phyloP scores from a whole-genome alignment of 1,140 invertebrate genomes.

The Sesamia nonagrioides region DNA sequence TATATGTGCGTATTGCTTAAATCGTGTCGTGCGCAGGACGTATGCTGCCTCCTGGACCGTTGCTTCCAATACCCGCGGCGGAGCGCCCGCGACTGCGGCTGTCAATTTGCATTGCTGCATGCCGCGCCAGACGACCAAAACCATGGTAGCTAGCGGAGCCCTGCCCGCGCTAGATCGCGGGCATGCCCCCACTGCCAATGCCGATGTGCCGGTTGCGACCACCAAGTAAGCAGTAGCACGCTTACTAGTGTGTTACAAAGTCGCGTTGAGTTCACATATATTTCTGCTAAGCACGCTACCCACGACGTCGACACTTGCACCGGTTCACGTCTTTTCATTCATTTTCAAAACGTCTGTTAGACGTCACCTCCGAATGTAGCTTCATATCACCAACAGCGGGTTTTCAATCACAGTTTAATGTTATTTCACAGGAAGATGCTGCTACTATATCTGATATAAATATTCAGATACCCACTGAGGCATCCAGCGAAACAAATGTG shows the following conservation, averaged over 20 bases:
- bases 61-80: conserved; percentile 94
- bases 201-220: conserved; percentile 79
- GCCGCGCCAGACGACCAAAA: conserved; percentile 91
- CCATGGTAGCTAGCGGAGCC: conserved; percentile 85
- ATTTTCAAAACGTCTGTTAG: conserved; percentile 26
- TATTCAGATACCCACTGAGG: conserved; percentile 29
- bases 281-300: conserved; percentile 67
- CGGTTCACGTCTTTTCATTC: conserved; percentile 48
- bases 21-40: conserved; percentile 88
- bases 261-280: conserved; percentile 59
- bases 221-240: conserved; percentile 85
- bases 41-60: conserved; percentile 94
- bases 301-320: conserved; percentile 49
- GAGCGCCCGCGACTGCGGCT: conserved; percentile 94
- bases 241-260: conserved; percentile 75
- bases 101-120: conserved; percentile 95
- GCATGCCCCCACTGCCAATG: conserved; percentile 80
- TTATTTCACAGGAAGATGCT: conserved; percentile 38
- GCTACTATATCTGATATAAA: conserved; percentile 17
- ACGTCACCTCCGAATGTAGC: conserved; percentile 23
- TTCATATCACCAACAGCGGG: conserved; percentile 2
- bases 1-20: conserved; percentile 69
- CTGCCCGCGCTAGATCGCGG: conserved; percentile 80
- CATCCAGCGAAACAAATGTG: conserved; percentile 27
- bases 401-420: conserved; percentile 22